Percentiles rank a stretch among this genome's conserved stretches.
phyloP scores from a whole-genome alignment of 2,113 vertebrate species.

The Acrocephalus kingi region DNA sequence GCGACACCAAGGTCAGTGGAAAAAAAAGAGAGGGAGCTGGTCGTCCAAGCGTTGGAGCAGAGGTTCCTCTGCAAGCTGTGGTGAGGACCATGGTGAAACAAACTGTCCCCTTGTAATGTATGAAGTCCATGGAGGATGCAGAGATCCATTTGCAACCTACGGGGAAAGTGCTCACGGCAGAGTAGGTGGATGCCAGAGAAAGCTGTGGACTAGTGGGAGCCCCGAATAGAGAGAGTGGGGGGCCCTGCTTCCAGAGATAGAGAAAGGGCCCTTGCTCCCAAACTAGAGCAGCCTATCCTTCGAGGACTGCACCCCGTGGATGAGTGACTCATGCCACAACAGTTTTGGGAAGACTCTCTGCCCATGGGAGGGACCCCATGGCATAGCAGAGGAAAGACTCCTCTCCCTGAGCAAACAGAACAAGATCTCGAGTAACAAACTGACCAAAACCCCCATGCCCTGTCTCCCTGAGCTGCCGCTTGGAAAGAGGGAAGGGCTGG shows the following conservation, averaged over 20 bases:
- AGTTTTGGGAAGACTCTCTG: neutral
- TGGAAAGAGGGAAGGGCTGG: neutral
- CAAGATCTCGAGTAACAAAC: neutral
- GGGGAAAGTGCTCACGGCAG: neutral
- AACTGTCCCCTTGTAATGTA: neutral
- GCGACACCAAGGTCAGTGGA: too few relatives aligned
- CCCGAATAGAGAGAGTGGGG: neutral
- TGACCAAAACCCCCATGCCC: neutral
- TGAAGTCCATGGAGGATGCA: neutral
- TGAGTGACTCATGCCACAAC: neutral
- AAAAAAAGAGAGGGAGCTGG: too few relatives aligned
- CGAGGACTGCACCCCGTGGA: fast-evolving
- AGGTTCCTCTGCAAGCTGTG: neutral
- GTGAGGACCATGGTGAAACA: neutral
- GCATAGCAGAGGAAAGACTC: neutral
- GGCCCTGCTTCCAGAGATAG: neutral
- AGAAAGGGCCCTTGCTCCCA: neutral
- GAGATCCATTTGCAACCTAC: neutral
- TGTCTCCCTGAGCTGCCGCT: fast-evolving
- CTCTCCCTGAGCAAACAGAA: neutral
- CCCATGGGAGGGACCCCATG: neutral
- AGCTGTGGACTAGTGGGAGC: neutral
- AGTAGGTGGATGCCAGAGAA: neutral
- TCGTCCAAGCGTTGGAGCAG: fast-evolving
- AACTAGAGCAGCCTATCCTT: neutral